phyloP scores from a whole-genome alignment of 1,140 invertebrate species.

The Microplitis mediator region DNA sequence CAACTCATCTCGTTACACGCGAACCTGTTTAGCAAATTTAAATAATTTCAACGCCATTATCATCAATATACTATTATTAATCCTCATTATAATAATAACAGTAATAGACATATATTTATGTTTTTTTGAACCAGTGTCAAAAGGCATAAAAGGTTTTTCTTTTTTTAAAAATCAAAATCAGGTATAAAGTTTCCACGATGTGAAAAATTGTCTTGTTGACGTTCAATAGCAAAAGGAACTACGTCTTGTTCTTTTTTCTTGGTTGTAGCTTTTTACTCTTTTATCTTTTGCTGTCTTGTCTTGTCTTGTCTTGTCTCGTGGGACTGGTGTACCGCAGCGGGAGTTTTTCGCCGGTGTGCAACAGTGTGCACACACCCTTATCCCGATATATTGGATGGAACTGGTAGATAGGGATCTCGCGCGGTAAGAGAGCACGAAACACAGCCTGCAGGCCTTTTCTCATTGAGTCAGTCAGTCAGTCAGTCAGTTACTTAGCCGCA shows the following conservation, averaged over 20 bases:
- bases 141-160: no score
- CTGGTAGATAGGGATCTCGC: conserved; percentile 46
- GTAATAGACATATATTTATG: not conserved
- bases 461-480: conserved; percentile 61
- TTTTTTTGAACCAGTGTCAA: not conserved
- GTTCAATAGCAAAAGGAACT: no score
- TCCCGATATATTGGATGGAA: conserved; percentile 40
- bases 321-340: not conserved
- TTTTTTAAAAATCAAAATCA: no score
- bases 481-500: conserved; percentile 55
- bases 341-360: conserved; percentile 5
- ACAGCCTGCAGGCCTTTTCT: conserved; percentile 46
- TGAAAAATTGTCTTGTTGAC: no score
- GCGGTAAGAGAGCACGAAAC: conserved; percentile 37
- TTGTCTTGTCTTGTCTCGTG: not conserved
- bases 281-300: not conserved
- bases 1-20: no score
- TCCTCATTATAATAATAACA: no score
- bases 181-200: no score
- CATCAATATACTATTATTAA: no score
- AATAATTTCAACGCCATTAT: no score
- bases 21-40: no score
- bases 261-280: not conserved
- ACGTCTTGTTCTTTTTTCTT: not conserved
- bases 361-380: conserved; percentile 48